These are phyloP conservation scores for Cochlearius cochlearius DNA, from an alignment of 2,113 vertebrate species.

Conservation along the genomic window DNA sequence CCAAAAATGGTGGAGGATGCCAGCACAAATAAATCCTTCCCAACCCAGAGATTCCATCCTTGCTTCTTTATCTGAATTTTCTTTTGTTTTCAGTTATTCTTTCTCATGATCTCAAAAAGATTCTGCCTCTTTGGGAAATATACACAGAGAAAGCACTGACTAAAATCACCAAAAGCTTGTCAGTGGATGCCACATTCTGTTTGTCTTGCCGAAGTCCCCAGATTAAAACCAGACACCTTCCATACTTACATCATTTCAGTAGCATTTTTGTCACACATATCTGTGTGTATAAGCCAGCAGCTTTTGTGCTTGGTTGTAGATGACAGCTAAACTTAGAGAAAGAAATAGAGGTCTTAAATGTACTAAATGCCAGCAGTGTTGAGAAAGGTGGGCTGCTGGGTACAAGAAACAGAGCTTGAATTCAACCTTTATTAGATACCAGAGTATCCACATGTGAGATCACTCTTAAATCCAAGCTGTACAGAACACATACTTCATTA, in stretches of 20 bases:
- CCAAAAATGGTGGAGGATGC: not conserved
- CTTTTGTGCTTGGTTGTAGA: not conserved
- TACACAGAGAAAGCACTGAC: not conserved
- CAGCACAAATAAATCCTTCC: not conserved
- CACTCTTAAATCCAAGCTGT: not conserved
- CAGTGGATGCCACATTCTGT: not conserved
- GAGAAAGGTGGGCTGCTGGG: not conserved
- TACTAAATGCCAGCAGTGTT: not conserved
- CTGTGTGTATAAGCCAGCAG: not conserved
- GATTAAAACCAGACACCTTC: not conserved
- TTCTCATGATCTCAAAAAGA: not conserved
- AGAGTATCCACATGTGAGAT: not conserved
- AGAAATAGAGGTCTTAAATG: not conserved
- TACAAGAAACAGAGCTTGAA: not conserved
- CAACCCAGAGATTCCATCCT: not conserved
- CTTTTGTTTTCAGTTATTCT: not conserved
- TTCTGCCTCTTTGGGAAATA: not conserved
- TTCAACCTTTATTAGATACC: not conserved
- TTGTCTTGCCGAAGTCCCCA: not conserved
- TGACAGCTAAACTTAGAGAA: not conserved
- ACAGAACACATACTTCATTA: not conserved
- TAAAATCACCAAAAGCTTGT: not conserved
- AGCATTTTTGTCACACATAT: not conserved
- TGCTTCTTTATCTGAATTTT: not conserved
- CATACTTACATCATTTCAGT: not conserved